Percentiles rank a stretch among this genome's conserved stretches.
These are phyloP conservation scores for Phaenicophaeus curvirostris DNA, from an alignment of 2,797 vertebrate genomes.

Conservation along the genomic window DNA sequence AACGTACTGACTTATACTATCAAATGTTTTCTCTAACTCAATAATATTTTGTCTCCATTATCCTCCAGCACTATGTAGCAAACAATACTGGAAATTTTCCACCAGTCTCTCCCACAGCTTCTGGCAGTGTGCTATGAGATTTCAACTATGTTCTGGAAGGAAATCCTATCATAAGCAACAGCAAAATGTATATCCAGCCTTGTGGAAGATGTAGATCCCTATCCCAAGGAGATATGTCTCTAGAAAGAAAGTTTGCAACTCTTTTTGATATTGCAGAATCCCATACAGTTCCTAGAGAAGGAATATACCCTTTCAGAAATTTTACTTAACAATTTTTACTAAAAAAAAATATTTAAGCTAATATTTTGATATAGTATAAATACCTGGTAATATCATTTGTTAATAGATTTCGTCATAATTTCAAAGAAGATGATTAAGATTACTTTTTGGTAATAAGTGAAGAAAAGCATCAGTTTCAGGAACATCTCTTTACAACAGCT, in stretches of 20 bases:
- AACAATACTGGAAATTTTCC: not conserved
- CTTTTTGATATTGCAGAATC: not conserved
- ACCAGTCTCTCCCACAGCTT: slow-evolving; percentile 1
- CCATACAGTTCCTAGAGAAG: not conserved
- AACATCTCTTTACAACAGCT: not conserved
- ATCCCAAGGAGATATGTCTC: not conserved
- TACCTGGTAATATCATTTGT: not conserved
- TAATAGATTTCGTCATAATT: not conserved
- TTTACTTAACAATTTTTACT: not conserved
- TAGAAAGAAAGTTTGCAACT: not conserved
- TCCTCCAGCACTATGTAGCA: not conserved
- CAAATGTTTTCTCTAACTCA: not conserved
- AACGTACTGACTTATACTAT: not conserved
- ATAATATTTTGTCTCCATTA: not conserved
- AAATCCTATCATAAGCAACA: not conserved
- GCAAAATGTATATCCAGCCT: not conserved
- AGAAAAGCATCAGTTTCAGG: not conserved
- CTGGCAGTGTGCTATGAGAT: not conserved
- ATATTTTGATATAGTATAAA: not conserved
- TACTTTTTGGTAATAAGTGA: not conserved
- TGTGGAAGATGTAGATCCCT: not conserved
- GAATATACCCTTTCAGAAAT: not conserved
- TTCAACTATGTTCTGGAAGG: not conserved
- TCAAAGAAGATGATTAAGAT: not conserved
- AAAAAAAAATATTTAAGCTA: not conserved